Evolutionary conservation across 2,888 invertebrate species (phyloP), one percentile per base, ranked within the genome.

Genomic region (Tetranychus piercei): DNA sequence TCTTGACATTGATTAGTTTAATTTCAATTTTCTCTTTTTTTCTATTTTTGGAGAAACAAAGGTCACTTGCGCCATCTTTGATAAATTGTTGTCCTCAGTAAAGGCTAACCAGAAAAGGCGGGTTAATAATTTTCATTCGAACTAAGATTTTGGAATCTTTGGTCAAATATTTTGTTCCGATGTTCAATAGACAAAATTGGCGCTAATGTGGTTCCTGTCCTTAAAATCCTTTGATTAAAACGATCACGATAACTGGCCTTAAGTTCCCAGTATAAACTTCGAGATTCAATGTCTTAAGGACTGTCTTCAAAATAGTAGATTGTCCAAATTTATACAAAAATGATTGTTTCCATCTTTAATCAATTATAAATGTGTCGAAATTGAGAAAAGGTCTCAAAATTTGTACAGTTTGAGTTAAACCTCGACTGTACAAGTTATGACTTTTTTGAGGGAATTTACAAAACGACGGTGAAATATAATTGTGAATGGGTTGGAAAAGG

Each of bases 231-330:
- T 9, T 72, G 22, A 15, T 44, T 11, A 72, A 45, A 44, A 7
- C 72, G 44, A 72, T 72, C 72, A 1, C 72, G 72, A 69, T 20
- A n/a, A 23, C 69, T 23, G 11, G 69, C 69, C 11, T 69, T 0
- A 8, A 69, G 23, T 34, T 69, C 69, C 72, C 44, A 72, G 15
- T 72, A 72, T n/a, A 44, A 44, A 23, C 43, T 20, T 5, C 72
- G 23, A 8, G n/a, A 72, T 43, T 72, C 44, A 34, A n/a, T 72
- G 9, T 22, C 22, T 34, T 45, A 20, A 18, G 18, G 15, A 22
- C 45, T 44, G 20, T 72, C 72, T 1, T 20, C 72, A 9, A 45
- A 20, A n/a, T 43, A 23, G 20, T 34, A n/a, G n/a, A n/a, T n/a
- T n/a, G n/a, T n/a, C n/a, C n/a, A n/a, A n/a, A n/a, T n/a, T n/a